phyloP scores from a whole-genome alignment of 2,797 vertebrate species.

The Paedocypris micromegethes region DNA sequence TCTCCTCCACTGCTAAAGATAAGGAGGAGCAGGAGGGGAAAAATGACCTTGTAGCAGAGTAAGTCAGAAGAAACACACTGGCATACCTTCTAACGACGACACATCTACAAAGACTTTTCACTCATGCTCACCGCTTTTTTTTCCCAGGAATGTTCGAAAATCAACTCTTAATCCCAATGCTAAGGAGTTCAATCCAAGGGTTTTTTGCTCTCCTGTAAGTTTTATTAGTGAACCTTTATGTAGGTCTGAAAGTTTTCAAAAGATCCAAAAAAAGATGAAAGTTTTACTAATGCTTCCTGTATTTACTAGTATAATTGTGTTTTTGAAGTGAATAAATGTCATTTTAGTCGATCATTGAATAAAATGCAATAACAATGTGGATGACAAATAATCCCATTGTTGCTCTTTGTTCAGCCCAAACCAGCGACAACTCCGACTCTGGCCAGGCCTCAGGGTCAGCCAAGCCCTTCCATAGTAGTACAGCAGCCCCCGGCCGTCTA shows the following conservation, averaged over 20 bases:
- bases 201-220: constrained; percentile 86
- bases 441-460: constrained; percentile 92
- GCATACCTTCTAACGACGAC: too few species aligned
- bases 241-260: neutral
- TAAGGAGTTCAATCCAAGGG: constrained; percentile 96
- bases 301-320: too few species aligned
- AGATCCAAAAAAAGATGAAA: neutral
- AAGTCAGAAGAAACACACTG: constrained; percentile 59
- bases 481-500: constrained; percentile 91
- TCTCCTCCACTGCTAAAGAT: constrained; percentile 73
- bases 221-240: neutral
- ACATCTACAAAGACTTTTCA: too few species aligned
- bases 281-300: too few species aligned
- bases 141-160: constrained; percentile 89
- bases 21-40: constrained; percentile 92
- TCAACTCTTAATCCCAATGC: constrained; percentile 97
- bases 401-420: constrained; percentile 78
- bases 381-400: neutral
- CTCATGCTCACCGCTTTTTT: neutral
- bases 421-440: constrained; percentile 95
- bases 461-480: constrained; percentile 94
- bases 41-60: constrained; percentile 89
- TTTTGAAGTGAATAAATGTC: too few species aligned
- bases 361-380: too few species aligned
- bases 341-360: too few species aligned